Evolutionary conservation across 2,888 invertebrate species (phyloP).

Genomic region (Drosophila histrio): DNA sequence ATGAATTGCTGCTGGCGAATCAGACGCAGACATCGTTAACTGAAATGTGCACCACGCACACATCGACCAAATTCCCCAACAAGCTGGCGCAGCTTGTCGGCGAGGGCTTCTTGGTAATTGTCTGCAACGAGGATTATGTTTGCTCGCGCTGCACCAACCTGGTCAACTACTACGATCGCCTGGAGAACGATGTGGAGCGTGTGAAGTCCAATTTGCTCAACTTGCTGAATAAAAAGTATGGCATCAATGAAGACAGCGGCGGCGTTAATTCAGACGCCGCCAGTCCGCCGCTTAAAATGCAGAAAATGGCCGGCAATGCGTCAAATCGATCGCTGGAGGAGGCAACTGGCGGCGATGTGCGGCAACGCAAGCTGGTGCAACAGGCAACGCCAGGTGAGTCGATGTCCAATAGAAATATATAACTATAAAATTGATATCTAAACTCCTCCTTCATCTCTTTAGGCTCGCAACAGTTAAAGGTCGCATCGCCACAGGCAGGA

Average conservation of each 20-base stretch:
- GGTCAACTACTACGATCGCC: conserved; percentile 84
- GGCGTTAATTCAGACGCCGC: conserved; percentile 44
- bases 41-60: conserved; percentile 83
- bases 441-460: not conserved
- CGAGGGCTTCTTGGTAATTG: conserved; percentile 85
- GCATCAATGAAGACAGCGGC: conserved; percentile 81
- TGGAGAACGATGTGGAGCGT: conserved; percentile 84
- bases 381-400: conserved; percentile 79
- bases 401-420: no score
- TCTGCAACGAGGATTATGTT: conserved; percentile 84
- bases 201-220: conserved; percentile 83
- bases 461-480: conserved; percentile 64
- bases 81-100: conserved; percentile 85
- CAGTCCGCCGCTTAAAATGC: conserved; percentile 83
- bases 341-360: conserved; percentile 52
- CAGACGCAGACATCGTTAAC: conserved; percentile 81
- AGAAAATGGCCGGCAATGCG: conserved; percentile 81
- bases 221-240: conserved; percentile 84
- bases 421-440: no score
- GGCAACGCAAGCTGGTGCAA: conserved; percentile 71
- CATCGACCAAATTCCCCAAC: conserved; percentile 84
- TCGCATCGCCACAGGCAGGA: conserved; percentile 62
- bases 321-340: conserved; percentile 70
- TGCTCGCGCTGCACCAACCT: conserved; percentile 84
- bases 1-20: conserved; percentile 80